Percentiles rank a stretch among this genome's conserved stretches.
These are phyloP conservation scores for Gerris lacustris DNA, from an alignment of 2,888 invertebrate genomes.

Conservation along the genomic window DNA sequence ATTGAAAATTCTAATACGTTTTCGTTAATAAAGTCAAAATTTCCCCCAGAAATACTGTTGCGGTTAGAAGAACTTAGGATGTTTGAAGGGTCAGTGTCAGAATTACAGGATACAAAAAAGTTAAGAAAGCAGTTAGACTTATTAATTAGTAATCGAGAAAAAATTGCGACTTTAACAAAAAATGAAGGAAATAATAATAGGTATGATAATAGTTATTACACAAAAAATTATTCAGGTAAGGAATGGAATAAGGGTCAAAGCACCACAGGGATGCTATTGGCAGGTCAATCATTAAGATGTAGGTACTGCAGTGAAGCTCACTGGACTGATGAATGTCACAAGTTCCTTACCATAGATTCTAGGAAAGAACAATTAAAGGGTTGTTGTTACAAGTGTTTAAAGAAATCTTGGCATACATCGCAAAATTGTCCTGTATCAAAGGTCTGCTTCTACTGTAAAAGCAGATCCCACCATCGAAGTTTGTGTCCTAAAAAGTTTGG, in stretches of 20 bases:
- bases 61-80: background rate
- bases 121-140: background rate
- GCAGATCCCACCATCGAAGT: too few relatives aligned
- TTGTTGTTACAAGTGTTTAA: slow-evolving; percentile 1
- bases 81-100: background rate
- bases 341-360: background rate
- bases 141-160: background rate
- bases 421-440: background rate
- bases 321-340: background rate
- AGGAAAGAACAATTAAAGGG: background rate
- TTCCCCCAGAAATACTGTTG: background rate
- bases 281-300: background rate
- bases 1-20: background rate
- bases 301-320: background rate
- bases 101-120: background rate
- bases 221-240: background rate
- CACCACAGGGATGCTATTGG: too few relatives aligned
- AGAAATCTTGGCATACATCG: background rate
- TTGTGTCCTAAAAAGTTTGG: too few relatives aligned
- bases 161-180: background rate
- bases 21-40: background rate
- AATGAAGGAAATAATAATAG: too few relatives aligned
- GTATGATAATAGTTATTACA: too few relatives aligned
- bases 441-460: too few relatives aligned
- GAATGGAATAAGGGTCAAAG: background rate